Conservation (phyloP, 2,888 invertebrate genomes). For the Acronicta alni region DNA sequence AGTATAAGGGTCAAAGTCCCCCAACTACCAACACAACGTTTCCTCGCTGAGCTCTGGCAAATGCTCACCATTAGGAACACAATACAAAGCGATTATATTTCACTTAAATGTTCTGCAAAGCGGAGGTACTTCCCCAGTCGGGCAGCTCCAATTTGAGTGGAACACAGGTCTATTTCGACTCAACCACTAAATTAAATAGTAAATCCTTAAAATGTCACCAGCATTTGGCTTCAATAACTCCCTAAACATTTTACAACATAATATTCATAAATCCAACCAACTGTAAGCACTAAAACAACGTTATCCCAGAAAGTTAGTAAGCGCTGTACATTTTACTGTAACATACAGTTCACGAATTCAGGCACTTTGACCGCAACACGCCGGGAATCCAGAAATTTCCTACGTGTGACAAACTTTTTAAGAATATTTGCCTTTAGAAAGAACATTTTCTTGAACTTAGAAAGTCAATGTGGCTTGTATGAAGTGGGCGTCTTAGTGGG, state of each 20-base stretch:
- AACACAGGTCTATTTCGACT: too few species aligned
- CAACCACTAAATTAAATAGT: too few species aligned
- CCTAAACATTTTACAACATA: background rate
- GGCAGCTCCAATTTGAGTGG: too few species aligned
- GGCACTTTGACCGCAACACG: slow-evolving; percentile 49
- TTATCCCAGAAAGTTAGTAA: slow-evolving; percentile 43
- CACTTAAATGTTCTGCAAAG: too few species aligned
- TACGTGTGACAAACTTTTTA: slow-evolving; percentile 45
- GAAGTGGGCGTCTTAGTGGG: slow-evolving; percentile 7
- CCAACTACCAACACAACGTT: too few species aligned
- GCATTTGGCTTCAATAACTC: too few species aligned
- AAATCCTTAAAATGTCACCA: too few species aligned
- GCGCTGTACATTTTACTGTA: slow-evolving; percentile 32
- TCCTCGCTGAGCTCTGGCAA: too few species aligned
- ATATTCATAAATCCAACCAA: background rate
- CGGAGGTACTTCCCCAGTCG: too few species aligned
- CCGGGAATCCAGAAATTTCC: slow-evolving; percentile 40
- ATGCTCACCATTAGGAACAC: too few species aligned
- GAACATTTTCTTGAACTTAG: slow-evolving; percentile 38
- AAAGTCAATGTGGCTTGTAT: slow-evolving; percentile 13
- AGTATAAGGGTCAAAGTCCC: too few species aligned
- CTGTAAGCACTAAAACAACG: slow-evolving; percentile 14
- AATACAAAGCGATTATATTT: too few species aligned
- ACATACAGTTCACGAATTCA: slow-evolving; percentile 41
- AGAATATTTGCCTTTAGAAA: slow-evolving; percentile 55